These are phyloP conservation scores for Pao palembangensis DNA, from an alignment of 2,113 vertebrate genomes.

Conservation along the genomic window DNA sequence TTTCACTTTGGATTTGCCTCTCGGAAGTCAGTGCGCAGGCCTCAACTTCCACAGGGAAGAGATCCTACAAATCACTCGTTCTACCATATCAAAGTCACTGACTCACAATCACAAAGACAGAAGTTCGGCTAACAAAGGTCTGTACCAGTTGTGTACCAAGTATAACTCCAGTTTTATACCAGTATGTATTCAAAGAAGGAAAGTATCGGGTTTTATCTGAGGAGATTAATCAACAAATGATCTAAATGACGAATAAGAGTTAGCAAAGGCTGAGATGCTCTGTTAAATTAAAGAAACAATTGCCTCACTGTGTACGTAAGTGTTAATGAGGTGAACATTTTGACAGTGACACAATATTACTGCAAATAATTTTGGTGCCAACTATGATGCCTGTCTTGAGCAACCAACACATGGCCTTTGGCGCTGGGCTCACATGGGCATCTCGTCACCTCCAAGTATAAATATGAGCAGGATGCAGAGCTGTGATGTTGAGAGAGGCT, in stretches of 20 bases:
- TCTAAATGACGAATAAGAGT: not conserved
- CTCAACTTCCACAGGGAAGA: conserved; percentile 35
- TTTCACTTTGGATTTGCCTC: conserved; percentile 56
- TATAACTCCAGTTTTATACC: conserved; percentile 34
- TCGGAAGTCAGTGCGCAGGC: conserved; percentile 24
- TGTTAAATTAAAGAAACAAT: no score
- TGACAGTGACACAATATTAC: conserved; percentile 25
- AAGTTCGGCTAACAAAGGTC: not conserved
- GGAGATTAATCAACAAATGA: conserved; percentile 9
- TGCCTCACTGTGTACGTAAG: not conserved
- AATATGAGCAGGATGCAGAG: conserved; percentile 25
- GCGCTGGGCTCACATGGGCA: conserved; percentile 32
- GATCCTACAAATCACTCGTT: conserved; percentile 30
- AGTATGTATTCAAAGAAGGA: conserved; percentile 7
- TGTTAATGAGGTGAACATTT: conserved; percentile 15
- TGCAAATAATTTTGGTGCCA: conserved; percentile 32
- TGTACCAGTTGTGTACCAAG: conserved; percentile 1
- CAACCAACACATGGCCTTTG: conserved; percentile 48
- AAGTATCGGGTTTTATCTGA: conserved; percentile 19
- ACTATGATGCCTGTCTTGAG: conserved; percentile 43
- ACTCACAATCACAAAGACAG: not conserved
- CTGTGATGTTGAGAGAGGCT: conserved; percentile 48
- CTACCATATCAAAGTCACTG: conserved; percentile 24
- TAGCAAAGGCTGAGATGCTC: not conserved
- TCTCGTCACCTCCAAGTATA: conserved; percentile 36